Conservation (phyloP, 2,888 invertebrate species). For the Sminthurinus aureus region DNA sequence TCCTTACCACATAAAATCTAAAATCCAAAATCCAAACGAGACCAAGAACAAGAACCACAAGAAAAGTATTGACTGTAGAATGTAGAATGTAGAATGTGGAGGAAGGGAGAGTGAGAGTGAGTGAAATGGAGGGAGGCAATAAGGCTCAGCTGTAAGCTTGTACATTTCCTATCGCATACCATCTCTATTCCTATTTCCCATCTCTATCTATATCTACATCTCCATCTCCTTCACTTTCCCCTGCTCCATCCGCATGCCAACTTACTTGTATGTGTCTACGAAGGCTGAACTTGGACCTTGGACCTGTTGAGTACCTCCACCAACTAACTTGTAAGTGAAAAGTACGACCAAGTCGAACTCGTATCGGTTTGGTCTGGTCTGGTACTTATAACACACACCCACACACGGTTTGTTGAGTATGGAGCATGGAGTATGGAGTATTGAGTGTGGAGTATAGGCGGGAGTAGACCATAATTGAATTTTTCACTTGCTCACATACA, state of each 20-base stretch:
- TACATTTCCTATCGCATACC: background rate
- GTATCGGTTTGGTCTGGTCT: background rate
- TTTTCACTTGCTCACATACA: background rate
- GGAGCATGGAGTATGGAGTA: background rate
- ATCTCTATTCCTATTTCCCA: background rate
- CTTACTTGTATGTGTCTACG: background rate
- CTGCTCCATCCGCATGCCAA: background rate
- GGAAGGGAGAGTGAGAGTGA: background rate
- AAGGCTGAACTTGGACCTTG: background rate
- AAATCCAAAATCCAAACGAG: background rate
- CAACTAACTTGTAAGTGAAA: background rate
- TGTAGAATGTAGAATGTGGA: background rate
- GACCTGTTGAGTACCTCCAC: background rate
- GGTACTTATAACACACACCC: background rate
- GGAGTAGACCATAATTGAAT: background rate
- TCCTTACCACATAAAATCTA: background rate
- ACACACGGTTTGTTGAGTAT: background rate
- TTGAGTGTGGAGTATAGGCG: background rate
- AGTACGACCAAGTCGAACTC: background rate
- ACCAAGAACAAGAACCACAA: no score
- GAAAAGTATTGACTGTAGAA: background rate
- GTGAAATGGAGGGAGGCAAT: no score
- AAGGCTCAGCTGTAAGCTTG: no score
- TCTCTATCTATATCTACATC: background rate
- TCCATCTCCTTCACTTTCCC: background rate